Evolutionary conservation across 2,888 invertebrate species (phyloP).

Genomic region (Phalangium opilio): DNA sequence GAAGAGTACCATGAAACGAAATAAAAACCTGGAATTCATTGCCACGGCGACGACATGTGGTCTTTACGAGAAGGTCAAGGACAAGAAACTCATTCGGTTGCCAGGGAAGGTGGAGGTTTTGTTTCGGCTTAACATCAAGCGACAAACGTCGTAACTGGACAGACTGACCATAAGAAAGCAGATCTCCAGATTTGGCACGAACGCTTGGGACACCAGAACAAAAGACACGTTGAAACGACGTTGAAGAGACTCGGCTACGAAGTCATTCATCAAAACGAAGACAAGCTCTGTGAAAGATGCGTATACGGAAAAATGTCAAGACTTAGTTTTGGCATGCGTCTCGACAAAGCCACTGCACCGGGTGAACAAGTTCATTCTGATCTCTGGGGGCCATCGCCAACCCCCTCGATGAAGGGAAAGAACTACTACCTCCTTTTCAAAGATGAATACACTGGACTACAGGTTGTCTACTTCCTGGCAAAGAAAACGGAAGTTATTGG

Average conservation of each 20-base stretch:
- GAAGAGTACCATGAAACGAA: too few species aligned
- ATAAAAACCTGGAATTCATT: too few species aligned
- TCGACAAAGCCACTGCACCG: not conserved
- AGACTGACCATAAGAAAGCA: too few species aligned
- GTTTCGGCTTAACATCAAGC: too few species aligned
- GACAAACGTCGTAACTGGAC: too few species aligned
- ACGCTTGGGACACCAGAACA: slow-evolving; percentile 2
- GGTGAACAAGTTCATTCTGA: slow-evolving; percentile 4
- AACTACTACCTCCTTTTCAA: slow-evolving; percentile 8
- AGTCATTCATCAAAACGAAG: not conserved
- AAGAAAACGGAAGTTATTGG: slow-evolving; percentile 4
- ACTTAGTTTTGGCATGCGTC: not conserved
- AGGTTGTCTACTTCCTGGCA: slow-evolving; percentile 8
- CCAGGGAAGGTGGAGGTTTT: too few species aligned
- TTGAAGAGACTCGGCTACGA: not conserved
- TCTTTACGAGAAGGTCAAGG: too few species aligned
- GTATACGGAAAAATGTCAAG: not conserved
- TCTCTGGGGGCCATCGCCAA: slow-evolving; percentile 2
- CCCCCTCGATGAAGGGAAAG: slow-evolving; percentile 4
- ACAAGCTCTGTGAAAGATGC: slow-evolving; percentile 2
- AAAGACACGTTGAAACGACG: not conserved
- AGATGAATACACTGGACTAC: slow-evolving; percentile 8
- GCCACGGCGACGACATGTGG: too few species aligned
- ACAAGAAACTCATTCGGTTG: too few species aligned
- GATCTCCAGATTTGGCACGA: slow-evolving; percentile 1